Percentiles rank a stretch among this genome's conserved stretches.
Conservation (phyloP, 2,888 invertebrate species). For the Phoenoteleia sp. region DNA sequence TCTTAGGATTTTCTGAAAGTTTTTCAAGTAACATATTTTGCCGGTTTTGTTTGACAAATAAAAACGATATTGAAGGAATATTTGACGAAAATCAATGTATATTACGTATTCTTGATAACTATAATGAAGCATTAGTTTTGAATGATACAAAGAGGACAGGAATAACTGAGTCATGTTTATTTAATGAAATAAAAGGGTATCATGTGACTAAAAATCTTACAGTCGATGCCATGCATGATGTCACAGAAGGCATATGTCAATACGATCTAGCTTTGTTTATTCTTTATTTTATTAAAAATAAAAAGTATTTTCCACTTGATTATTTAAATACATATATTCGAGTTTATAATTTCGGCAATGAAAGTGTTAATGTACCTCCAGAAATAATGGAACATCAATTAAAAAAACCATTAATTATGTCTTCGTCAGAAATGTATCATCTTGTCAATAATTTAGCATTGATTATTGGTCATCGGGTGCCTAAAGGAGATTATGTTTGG, state of each 20-base stretch:
- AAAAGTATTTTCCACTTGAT: constrained; percentile 64
- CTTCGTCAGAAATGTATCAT: constrained; percentile 73
- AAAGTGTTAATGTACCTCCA: constrained; percentile 60
- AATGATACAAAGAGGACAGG: constrained; percentile 16
- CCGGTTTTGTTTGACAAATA: not conserved
- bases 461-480: constrained; percentile 69
- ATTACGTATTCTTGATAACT: not conserved
- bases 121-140: not conserved
- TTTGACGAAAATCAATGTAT: not conserved
- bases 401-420: constrained; percentile 59
- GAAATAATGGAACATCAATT: constrained; percentile 51
- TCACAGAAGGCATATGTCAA: constrained; percentile 9
- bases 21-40: not conserved
- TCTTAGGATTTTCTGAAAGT: constrained; percentile 21
- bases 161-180: constrained; percentile 54
- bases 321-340: constrained; percentile 54
- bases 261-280: constrained; percentile 69
- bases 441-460: constrained; percentile 62
- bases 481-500: constrained; percentile 63
- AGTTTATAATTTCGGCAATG: constrained; percentile 68
- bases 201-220: constrained; percentile 47
- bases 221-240: constrained; percentile 46
- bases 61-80: not conserved
- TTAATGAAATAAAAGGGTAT: constrained; percentile 57
- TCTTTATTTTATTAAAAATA: constrained; percentile 49